Evolutionary conservation across 1,140 invertebrate species (phyloP).

Genomic region (Gonatopus flavifemur): DNA sequence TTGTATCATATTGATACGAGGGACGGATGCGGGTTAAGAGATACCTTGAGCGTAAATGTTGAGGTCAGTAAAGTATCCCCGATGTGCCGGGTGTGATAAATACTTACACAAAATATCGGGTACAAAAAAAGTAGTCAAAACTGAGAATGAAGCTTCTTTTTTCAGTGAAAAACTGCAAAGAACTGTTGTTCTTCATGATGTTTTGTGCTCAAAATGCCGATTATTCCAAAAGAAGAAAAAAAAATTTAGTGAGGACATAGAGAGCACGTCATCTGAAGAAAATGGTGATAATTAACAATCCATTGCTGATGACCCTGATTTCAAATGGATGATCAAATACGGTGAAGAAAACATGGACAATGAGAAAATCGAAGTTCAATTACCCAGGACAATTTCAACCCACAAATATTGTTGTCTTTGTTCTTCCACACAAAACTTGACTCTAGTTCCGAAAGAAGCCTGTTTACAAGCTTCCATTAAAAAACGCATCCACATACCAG

Average conservation of each 20-base stretch:
- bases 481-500: conserved; percentile 18
- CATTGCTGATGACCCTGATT: conserved; percentile 11
- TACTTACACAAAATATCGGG: no score
- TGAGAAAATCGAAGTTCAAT: conserved; percentile 16
- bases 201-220: conserved; percentile 12
- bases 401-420: conserved; percentile 18
- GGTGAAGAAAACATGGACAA: background rate
- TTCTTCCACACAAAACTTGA: conserved; percentile 6
- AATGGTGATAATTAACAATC: conserved; percentile 5
- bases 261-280: conserved; percentile 1
- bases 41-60: no score
- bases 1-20: no score
- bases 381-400: conserved; percentile 11
- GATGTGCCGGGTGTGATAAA: no score
- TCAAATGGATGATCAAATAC: background rate
- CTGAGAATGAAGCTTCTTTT: no score
- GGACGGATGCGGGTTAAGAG: no score
- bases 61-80: no score
- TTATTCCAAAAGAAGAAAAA: conserved; percentile 1
- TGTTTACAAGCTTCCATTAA: conserved; percentile 11
- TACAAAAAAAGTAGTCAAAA: no score
- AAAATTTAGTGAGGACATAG: conserved; percentile 9
- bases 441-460: conserved; percentile 13
- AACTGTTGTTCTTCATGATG: conserved; percentile 14
- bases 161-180: no score